A percentile compares a stretch with the other conserved stretches of the same genome.
phyloP scores from a whole-genome alignment of 2,888 invertebrate species.

The Resseliella maxima region DNA sequence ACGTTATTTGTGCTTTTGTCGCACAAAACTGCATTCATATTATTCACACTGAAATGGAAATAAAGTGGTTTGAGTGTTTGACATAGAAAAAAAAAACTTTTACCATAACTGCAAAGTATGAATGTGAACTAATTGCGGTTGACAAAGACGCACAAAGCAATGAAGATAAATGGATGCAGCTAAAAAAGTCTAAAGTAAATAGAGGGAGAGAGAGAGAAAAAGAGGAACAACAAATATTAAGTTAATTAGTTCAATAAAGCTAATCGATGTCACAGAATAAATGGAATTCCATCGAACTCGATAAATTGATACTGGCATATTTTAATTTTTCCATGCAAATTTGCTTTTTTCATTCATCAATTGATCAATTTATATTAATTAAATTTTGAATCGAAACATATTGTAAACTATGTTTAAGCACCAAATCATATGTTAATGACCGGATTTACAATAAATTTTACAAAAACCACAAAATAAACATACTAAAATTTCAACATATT shows the following conservation, averaged over 20 bases:
- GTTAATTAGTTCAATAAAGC: slow-evolving; percentile 28
- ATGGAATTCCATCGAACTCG: neutral
- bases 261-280: neutral
- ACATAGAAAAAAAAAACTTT: neutral
- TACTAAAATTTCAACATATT: too few species aligned
- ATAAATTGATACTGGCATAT: neutral
- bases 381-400: too few species aligned
- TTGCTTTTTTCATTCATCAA: neutral
- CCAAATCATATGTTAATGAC: too few species aligned
- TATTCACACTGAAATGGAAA: neutral
- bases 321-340: neutral
- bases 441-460: too few species aligned
- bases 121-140: neutral
- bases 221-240: neutral
- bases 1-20: neutral
- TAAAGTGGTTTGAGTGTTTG: neutral
- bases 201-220: neutral
- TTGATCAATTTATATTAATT: too few species aligned
- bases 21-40: too few species aligned
- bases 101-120: neutral
- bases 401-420: too few species aligned
- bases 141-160: neutral
- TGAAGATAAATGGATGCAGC: neutral
- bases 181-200: neutral
- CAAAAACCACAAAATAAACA: too few species aligned